A percentile compares a stretch with the other conserved stretches of the same genome.
These are phyloP conservation scores for Diarsia mendica DNA, from an alignment of 2,888 invertebrate genomes.

Conservation along the genomic window DNA sequence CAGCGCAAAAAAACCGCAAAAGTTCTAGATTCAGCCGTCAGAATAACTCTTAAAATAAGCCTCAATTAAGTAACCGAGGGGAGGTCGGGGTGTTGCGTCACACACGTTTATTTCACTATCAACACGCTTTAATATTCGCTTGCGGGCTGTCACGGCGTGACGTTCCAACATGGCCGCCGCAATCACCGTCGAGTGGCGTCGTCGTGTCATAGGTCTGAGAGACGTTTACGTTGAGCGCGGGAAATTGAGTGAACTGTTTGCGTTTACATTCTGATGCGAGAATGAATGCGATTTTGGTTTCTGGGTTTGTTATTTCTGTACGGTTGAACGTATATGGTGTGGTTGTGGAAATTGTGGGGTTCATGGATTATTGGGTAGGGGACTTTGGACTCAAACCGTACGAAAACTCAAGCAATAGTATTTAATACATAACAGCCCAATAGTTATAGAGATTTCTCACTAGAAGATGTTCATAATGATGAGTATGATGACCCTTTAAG, in stretches of 20 bases:
- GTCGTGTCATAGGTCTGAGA: conserved; percentile 60
- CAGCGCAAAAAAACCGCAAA: conserved; percentile 5
- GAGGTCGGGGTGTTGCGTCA: conserved; percentile 54
- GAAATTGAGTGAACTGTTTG: conserved; percentile 58
- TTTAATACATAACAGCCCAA: too few species aligned
- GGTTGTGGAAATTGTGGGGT: background rate
- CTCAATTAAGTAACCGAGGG: conserved; percentile 57
- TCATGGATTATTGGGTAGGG: background rate
- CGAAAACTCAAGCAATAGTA: background rate
- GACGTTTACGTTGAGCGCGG: conserved; percentile 59
- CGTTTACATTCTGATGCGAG: conserved; percentile 44
- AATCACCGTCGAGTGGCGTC: conserved; percentile 67
- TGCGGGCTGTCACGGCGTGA: conserved; percentile 69
- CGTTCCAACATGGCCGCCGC: conserved; percentile 75
- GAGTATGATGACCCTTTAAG: too few species aligned
- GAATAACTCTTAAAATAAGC: conserved; percentile 50
- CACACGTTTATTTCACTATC: conserved; percentile 64
- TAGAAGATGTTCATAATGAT: too few species aligned
- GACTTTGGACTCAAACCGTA: background rate
- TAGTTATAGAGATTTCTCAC: too few species aligned
- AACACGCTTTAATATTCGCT: conserved; percentile 68
- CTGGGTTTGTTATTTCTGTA: conserved; percentile 19
- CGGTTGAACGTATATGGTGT: background rate
- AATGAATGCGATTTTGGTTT: conserved; percentile 42
- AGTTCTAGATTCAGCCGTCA: conserved; percentile 17